Percentiles rank a stretch among this genome's conserved stretches.
phyloP scores from a whole-genome alignment of 2,888 invertebrate species.

The Nemoura dubitans region DNA sequence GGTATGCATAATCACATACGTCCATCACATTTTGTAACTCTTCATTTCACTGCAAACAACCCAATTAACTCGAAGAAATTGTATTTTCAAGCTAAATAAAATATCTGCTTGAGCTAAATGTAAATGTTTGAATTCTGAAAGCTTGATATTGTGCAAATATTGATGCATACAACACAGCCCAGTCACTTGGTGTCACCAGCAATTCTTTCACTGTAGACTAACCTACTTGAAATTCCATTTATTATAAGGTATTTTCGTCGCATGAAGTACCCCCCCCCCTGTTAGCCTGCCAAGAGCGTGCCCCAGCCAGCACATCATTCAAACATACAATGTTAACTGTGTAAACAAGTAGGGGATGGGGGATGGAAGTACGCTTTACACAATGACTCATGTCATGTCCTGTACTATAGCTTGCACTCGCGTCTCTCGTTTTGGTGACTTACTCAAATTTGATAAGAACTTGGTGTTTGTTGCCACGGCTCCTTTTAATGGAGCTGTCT shows the following conservation, averaged over 20 bases:
- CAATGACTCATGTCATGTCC: not conserved
- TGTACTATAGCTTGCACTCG: not conserved
- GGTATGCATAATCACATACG: not conserved
- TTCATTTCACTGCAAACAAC: not conserved
- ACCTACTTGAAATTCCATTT: slow-evolving; percentile 4
- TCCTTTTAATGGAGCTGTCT: slow-evolving; percentile 1
- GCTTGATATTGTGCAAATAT: slow-evolving; percentile 2
- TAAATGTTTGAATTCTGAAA: not conserved
- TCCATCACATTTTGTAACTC: not conserved
- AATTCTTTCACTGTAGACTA: not conserved
- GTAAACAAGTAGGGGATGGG: not conserved
- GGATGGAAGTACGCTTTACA: not conserved
- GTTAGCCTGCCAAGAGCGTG: not conserved
- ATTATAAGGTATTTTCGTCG: not conserved
- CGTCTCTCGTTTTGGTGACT: not conserved
- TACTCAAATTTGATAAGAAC: slow-evolving; percentile 12
- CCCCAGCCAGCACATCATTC: slow-evolving; percentile 12
- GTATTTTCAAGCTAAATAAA: not conserved
- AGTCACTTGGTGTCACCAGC: not conserved
- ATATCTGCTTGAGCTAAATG: not conserved
- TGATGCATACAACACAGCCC: not conserved
- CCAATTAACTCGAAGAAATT: slow-evolving; percentile 1
- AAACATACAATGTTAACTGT: not conserved
- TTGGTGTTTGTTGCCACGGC: not conserved
- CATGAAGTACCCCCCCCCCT: not conserved